Evolutionary conservation across 2,113 vertebrate species (phyloP), one percentile per base, ranked within the genome.

Genomic region (Morone saxatilis): DNA sequence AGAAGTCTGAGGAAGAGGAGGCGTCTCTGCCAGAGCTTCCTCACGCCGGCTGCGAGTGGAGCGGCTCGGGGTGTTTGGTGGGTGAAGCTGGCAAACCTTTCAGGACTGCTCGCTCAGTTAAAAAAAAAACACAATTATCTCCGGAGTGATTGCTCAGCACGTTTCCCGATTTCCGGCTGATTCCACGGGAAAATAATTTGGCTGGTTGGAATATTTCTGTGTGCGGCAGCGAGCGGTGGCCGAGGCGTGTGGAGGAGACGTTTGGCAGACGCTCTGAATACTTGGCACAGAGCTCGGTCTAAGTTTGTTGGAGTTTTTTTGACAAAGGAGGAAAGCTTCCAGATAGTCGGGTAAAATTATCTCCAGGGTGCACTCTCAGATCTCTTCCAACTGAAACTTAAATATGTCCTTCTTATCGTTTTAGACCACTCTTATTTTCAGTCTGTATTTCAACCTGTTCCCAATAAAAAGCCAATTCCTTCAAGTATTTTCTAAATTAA

Each of bases 101-200:
- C 57, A 59, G 19, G 31, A 60, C 57, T 41, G 22, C 62, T 81
- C 77, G 22, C 73, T 65, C 50, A 7, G 14, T 11, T 41, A 57
- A 6, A 48, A 50, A 31, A 6, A 60, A 25, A 31, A 67, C 59
- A 50, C 62, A 86, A 83, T 91, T 85, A 88, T 86, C 79, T 86
- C 38, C 1, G 9, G 62, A 73, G 40, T 5, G 60, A 87, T 86
- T 86, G 80, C 81, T 85, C 90, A 80, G 87, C 87, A 74, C 19
- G 78, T 88, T 73, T 80, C 59, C 84, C 7, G 74, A 77, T 85
- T 86, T 88, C 69, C 20, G 51, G 38, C 85, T 70, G 86, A 88
- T 79, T 88, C 76, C 43, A 47, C 20, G 60, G 73, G 76, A 71
- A 80, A 66, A 78, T 78, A 43, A 65, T 72, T 69, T 84, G 83